Conservation (phyloP, 1,140 invertebrate species). For the Pentalonia nigronervosa region DNA sequence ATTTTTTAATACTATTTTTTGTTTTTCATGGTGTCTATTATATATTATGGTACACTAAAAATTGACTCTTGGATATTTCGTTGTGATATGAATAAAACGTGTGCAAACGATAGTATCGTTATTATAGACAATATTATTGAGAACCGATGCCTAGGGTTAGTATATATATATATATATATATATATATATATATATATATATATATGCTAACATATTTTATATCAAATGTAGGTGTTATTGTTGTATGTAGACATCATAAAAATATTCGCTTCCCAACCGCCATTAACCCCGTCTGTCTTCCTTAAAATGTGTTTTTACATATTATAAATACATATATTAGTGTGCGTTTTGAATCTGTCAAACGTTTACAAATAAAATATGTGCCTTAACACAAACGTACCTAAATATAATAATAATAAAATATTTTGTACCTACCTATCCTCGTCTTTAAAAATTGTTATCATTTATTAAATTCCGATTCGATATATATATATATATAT, state of each 20-base stretch:
- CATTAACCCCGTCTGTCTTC: background rate
- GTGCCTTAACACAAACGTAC: constrained; percentile 25
- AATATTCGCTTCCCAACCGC: background rate
- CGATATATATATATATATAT: background rate
- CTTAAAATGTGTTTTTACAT: constrained; percentile 3
- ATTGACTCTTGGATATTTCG: background rate
- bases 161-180: background rate
- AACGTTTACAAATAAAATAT: background rate
- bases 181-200: no score
- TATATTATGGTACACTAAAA: background rate
- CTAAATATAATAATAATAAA: background rate
- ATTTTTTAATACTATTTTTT: background rate
- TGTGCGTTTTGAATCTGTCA: background rate
- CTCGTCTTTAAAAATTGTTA: background rate
- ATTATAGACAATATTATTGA: background rate
- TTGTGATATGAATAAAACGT: background rate
- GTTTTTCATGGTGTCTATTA: background rate
- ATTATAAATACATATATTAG: constrained; percentile 13
- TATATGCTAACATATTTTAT: no score
- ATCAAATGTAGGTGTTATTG: background rate
- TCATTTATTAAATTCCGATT: background rate
- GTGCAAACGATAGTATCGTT: background rate
- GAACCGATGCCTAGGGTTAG: background rate
- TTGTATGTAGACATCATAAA: background rate
- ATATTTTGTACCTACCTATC: background rate